Conservation (phyloP, 2,888 invertebrate species). For the Operophtera brumata region DNA sequence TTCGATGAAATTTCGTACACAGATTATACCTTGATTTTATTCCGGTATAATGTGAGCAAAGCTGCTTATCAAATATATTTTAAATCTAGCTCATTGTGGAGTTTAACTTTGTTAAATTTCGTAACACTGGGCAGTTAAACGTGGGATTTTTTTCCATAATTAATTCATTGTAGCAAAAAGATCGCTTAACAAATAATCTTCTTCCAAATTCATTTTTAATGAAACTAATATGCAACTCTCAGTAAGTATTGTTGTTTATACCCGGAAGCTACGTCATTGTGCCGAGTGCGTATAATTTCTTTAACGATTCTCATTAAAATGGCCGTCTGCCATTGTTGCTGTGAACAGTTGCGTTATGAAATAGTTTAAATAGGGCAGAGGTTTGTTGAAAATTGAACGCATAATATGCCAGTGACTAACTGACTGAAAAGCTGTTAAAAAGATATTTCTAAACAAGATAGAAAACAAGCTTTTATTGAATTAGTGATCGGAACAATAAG, state of each 20-base stretch:
- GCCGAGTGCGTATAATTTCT: conserved; percentile 26
- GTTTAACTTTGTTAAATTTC: no score
- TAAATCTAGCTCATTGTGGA: no score
- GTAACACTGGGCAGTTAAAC: no score
- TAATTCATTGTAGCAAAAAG: background rate
- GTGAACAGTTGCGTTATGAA: conserved; percentile 35
- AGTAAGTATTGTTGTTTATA: conserved; percentile 15
- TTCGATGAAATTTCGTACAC: no score
- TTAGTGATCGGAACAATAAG: no score
- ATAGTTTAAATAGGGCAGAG: conserved; percentile 36
- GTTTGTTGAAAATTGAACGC: conserved; percentile 18
- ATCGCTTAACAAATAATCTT: background rate
- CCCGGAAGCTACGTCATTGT: conserved; percentile 36
- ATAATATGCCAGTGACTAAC: background rate
- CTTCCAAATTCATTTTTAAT: background rate
- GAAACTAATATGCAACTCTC: conserved; percentile 4
- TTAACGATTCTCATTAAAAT: conserved; percentile 39
- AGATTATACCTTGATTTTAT: no score
- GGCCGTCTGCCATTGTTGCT: conserved; percentile 30
- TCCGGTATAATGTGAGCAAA: no score
- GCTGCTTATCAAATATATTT: no score
- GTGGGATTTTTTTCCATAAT: background rate
- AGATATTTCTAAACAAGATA: no score
- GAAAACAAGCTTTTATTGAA: no score
- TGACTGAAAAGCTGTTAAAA: background rate